Conservation (phyloP, 2,113 vertebrate species). For the Macquaria australasica region DNA sequence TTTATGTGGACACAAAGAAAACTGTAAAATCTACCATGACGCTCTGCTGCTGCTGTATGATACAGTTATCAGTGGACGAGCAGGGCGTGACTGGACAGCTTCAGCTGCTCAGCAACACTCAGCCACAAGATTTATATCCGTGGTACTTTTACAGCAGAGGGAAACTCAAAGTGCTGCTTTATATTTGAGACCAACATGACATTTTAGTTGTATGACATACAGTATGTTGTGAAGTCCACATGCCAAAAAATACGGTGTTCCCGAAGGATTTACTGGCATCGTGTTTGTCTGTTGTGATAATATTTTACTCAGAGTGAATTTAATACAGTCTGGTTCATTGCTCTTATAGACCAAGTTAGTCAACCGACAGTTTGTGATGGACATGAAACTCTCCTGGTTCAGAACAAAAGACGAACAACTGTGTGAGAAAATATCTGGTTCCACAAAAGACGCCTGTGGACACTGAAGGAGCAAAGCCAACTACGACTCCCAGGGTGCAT, state of each 20-base stretch:
- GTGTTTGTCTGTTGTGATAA: background rate
- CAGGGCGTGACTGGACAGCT: background rate
- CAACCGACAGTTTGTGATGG: too few species aligned
- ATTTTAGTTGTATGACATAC: background rate
- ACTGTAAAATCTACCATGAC: background rate
- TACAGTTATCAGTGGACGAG: constrained; percentile 12
- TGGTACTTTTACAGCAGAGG: background rate
- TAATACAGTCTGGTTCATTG: too few species aligned
- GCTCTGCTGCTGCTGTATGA: background rate
- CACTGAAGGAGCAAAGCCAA: too few species aligned
- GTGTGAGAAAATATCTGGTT: too few species aligned
- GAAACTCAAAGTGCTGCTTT: background rate
- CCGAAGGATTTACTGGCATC: background rate
- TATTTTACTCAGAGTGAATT: too few species aligned
- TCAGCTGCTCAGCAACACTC: background rate
- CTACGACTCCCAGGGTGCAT: too few species aligned
- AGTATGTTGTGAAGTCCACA: background rate
- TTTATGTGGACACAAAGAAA: constrained; percentile 25
- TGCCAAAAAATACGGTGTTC: background rate
- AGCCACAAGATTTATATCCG: background rate
- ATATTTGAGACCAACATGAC: background rate
- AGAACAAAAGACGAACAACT: too few species aligned
- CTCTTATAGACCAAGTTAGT: too few species aligned
- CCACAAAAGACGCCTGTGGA: too few species aligned
- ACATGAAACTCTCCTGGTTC: too few species aligned